Evolutionary conservation across 2,797 vertebrate species (phyloP).

Genomic region (Poecile montanus): DNA sequence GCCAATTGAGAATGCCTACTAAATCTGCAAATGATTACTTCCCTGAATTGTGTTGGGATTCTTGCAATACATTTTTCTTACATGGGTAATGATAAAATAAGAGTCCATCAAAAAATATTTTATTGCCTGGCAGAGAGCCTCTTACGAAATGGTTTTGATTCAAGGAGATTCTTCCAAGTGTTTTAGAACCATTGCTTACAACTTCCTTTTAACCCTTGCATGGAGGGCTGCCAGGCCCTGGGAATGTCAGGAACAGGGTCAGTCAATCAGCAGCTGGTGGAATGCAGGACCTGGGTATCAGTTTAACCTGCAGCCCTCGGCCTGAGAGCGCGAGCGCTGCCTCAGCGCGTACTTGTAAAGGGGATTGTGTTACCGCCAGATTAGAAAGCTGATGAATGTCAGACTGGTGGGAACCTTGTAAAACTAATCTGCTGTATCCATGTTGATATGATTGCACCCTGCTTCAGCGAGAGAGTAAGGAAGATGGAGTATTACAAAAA

Average conservation of each 20-base stretch:
- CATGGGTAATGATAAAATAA: slow-evolving; percentile 70
- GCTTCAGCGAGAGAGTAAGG: not conserved
- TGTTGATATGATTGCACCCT: slow-evolving; percentile 40
- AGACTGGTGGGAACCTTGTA: slow-evolving; percentile 60
- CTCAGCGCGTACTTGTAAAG: not conserved
- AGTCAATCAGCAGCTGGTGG: not conserved
- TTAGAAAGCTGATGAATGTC: slow-evolving; percentile 54
- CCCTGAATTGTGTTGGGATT: slow-evolving; percentile 63
- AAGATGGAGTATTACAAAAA: not conserved
- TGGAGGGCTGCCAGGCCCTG: slow-evolving; percentile 40
- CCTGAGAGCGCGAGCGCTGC: not conserved
- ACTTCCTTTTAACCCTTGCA: slow-evolving; percentile 65
- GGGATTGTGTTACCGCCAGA: slow-evolving; percentile 46
- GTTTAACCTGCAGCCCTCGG: slow-evolving; percentile 26
- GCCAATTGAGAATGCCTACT: slow-evolving; percentile 73
- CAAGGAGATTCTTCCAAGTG: slow-evolving; percentile 59
- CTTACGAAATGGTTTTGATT: slow-evolving; percentile 66
- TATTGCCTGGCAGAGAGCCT: slow-evolving; percentile 60
- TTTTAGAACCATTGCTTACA: slow-evolving; percentile 54
- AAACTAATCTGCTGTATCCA: slow-evolving; percentile 61
- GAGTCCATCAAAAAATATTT: slow-evolving; percentile 64
- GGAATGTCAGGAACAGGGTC: not conserved
- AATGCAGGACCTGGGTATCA: slow-evolving; percentile 11
- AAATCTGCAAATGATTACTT: slow-evolving; percentile 81
- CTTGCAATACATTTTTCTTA: slow-evolving; percentile 74